Evolutionary conservation across 2,113 vertebrate species (phyloP).

Genomic region (Rhinichthys klamathensis): DNA sequence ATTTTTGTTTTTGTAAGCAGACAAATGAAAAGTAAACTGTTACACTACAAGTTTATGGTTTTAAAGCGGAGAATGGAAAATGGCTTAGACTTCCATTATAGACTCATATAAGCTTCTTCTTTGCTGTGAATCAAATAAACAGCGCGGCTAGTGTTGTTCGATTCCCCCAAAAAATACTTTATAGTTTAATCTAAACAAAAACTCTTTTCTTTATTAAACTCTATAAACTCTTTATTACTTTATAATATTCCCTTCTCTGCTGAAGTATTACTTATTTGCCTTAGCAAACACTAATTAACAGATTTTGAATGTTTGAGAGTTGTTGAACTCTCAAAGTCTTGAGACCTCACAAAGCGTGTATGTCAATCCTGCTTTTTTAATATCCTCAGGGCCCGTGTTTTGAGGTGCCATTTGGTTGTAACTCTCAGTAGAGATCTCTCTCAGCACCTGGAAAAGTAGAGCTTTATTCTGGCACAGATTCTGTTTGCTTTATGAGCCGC

Average conservation of each 20-base stretch:
- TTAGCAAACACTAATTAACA: background rate
- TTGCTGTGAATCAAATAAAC: background rate
- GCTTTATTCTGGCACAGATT: slow-evolving; percentile 37
- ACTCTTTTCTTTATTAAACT: background rate
- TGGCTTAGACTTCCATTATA: background rate
- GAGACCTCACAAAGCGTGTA: slow-evolving; percentile 15
- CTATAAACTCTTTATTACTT: background rate
- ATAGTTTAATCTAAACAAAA: background rate
- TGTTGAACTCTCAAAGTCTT: background rate
- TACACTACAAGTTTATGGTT: background rate
- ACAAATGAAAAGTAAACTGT: background rate
- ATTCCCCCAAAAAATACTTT: background rate
- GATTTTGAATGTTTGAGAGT: no score
- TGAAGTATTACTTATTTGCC: background rate
- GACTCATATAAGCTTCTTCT: background rate
- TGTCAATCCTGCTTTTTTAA: slow-evolving; percentile 14
- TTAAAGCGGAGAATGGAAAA: background rate
- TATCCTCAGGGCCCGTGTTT: background rate
- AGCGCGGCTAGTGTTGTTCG: background rate
- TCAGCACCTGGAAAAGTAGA: slow-evolving; percentile 22
- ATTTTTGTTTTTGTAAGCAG: no score
- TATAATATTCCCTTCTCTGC: background rate
- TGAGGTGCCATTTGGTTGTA: slow-evolving; percentile 23
- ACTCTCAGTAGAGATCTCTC: slow-evolving; percentile 10
- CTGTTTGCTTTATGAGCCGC: slow-evolving; percentile 27